Conservation (phyloP, 2,797 vertebrate genomes). For the Channallabes apus region DNA sequence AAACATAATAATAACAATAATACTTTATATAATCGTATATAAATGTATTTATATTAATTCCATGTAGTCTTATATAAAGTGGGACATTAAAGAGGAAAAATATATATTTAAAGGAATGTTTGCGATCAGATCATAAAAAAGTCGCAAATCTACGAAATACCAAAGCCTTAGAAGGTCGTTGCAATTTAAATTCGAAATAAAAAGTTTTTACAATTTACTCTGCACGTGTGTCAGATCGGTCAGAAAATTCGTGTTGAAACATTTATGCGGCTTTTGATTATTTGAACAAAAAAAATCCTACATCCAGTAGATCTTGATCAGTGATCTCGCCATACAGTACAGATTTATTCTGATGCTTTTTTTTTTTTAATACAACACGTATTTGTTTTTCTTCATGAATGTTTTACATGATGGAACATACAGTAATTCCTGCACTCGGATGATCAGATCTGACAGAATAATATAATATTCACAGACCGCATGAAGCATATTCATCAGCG, state of each 20-base stretch:
- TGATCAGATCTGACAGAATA: not conserved
- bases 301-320: not conserved
- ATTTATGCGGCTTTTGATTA: not conserved
- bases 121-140: not conserved
- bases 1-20: not conserved
- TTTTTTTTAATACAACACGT: not conserved
- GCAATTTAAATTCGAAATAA: not conserved
- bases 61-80: too few species aligned
- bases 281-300: not conserved
- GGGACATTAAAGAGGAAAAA: not conserved
- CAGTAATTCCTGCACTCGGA: not conserved
- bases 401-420: not conserved
- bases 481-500: not conserved
- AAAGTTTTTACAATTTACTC: not conserved
- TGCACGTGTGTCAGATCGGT: not conserved
- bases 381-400: not conserved
- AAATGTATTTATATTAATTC: not conserved
- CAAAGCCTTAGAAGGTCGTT: not conserved
- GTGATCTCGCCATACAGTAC: not conserved
- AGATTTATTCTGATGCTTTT: constrained; percentile 3
- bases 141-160: too few species aligned
- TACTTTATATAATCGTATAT: not conserved
- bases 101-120: not conserved
- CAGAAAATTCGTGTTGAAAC: not conserved
- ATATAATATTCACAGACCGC: not conserved